These are phyloP conservation scores for Platycheirus rosarum DNA, from an alignment of 2,888 invertebrate genomes.

Conservation along the genomic window DNA sequence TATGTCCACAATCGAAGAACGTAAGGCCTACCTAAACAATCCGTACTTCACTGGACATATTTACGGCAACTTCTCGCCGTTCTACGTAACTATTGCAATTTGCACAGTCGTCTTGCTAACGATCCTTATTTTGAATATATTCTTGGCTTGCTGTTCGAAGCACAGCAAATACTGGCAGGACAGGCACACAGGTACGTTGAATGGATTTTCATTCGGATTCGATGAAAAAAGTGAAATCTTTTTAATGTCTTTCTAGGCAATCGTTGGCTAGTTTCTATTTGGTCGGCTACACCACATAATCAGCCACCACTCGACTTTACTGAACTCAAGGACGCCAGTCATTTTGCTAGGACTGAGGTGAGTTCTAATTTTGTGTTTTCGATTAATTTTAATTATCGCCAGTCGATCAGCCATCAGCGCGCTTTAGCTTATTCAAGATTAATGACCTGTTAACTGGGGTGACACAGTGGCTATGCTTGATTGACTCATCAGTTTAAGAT, in stretches of 20 bases:
- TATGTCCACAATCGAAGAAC: slow-evolving; percentile 87
- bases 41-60: slow-evolving; percentile 85
- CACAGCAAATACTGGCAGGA: slow-evolving; percentile 92
- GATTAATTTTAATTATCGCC: too few relatives aligned
- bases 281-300: slow-evolving; percentile 92
- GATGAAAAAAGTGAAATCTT: too few relatives aligned
- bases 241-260: slow-evolving; percentile 85
- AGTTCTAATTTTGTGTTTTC: too few relatives aligned
- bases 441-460: slow-evolving; percentile 16
- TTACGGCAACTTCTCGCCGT: slow-evolving; percentile 91
- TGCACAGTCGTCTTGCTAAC: slow-evolving; percentile 88
- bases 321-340: slow-evolving; percentile 86
- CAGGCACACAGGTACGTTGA: slow-evolving; percentile 87
- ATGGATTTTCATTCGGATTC: not conserved
- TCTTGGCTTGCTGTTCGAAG: slow-evolving; percentile 91
- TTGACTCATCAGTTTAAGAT: too few relatives aligned
- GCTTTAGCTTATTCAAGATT: slow-evolving; percentile 5
- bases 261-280: slow-evolving; percentile 92
- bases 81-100: slow-evolving; percentile 91
- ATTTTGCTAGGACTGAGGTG: slow-evolving; percentile 80
- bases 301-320: slow-evolving; percentile 91
- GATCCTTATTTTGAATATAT: slow-evolving; percentile 89
- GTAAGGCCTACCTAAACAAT: slow-evolving; percentile 85
- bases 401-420: too few relatives aligned
- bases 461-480: not conserved